Evolutionary conservation across 2,113 vertebrate species (phyloP), one percentile per base, ranked within the genome.

Genomic region (Oryzias woworae): DNA sequence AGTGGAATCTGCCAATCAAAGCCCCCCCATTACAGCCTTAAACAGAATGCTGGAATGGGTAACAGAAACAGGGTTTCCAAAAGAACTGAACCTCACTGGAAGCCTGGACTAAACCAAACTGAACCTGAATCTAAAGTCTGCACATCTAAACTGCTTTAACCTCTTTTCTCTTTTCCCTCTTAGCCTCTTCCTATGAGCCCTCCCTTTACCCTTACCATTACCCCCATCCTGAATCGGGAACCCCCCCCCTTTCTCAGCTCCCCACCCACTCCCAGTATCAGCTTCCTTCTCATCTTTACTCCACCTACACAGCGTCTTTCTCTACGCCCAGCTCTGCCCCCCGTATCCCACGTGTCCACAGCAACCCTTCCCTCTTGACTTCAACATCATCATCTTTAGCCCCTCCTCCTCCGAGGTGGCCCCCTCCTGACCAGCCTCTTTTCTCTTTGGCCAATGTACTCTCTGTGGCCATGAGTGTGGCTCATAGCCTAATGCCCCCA

Each of bases 391-490:
- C 80, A 7, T 23, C 57, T 2, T 16, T 55, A 10, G 41, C n/a
- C 1, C 36, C 23, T 16, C 24, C 56, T 14, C 44, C 56, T 44
- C 62, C 62, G 48, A 83, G 53, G 31, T 87, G 80, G 62, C 78
- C 85, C 1, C 5, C 77, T 2, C 52, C 85, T 26, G 74, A 89
- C 16, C 77, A 93, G 44, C 93, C 95, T 0, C 68, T 95, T 56
- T 87, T 95, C 66, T 94, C 94, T 18, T 71, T 97, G 53, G 95
- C 93, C 51, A 95, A 95, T 2, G 92, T 94, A 18, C 88, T 98
- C 47, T 95, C 96, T 5, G 69, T 98, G 71, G 95, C 96, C 69
- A 95, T 98, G 95, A 96, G 93, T 0, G 77, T 96, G 81, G 95
- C 95, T 0, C 95, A 96, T 43, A 93, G 93, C 3, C 71, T 90